Evolutionary conservation across 1,140 invertebrate species (phyloP).

Genomic region (Caenorhabditis latens): DNA sequence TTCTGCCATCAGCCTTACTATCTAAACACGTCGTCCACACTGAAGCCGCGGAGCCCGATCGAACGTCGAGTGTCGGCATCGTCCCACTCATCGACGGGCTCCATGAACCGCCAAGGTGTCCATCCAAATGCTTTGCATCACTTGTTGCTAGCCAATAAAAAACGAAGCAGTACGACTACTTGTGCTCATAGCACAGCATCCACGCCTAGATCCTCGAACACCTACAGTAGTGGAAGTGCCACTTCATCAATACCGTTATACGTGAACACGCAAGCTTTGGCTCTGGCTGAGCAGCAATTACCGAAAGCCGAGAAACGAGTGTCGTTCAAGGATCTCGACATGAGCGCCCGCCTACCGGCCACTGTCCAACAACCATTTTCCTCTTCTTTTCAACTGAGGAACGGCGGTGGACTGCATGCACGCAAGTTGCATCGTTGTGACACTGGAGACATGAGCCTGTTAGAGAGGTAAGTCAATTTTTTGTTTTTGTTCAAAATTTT

Average conservation of each 20-base stretch:
- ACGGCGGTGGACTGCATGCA: constrained; percentile 38
- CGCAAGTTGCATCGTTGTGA: constrained; percentile 39
- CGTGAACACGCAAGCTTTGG: constrained; percentile 34
- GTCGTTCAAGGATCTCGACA: constrained; percentile 56
- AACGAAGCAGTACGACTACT: constrained; percentile 9
- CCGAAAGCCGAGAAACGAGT: constrained; percentile 51
- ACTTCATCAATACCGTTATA: constrained; percentile 39
- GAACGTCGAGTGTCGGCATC: constrained; percentile 45
- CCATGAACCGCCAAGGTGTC: constrained; percentile 27
- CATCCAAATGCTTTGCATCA: constrained; percentile 38
- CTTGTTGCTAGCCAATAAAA: constrained; percentile 40
- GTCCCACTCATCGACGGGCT: constrained; percentile 51
- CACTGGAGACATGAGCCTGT: constrained; percentile 44
- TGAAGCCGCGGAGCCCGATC: constrained; percentile 44
- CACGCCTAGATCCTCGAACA: not conserved
- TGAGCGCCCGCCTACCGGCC: constrained; percentile 49
- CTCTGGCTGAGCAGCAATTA: not conserved
- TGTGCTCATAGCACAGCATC: constrained; percentile 24
- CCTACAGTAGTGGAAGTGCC: constrained; percentile 33
- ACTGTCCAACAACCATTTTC: constrained; percentile 44
- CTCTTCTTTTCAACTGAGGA: constrained; percentile 30
- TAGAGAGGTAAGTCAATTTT: constrained; percentile 42
- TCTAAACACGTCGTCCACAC: not conserved
- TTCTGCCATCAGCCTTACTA: not conserved
- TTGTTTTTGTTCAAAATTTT: not conserved